Conservation (phyloP, 2,888 invertebrate species). For the Gerosis bhagava region DNA sequence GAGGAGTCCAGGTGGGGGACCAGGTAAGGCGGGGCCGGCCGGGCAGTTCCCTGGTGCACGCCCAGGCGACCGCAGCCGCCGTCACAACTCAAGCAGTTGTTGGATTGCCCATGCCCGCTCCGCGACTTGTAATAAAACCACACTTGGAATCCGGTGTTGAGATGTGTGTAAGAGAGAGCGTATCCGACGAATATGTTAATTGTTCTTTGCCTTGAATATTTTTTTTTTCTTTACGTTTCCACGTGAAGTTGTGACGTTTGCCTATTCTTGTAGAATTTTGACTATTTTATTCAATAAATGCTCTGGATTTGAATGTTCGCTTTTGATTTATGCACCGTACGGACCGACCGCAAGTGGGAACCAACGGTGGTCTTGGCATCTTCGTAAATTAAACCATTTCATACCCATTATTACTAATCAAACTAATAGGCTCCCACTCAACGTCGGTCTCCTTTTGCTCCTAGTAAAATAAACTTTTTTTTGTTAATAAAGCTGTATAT, state of each 20-base stretch:
- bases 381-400: too few species aligned
- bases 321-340: constrained; percentile 48
- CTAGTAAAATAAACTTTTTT: constrained; percentile 28
- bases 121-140: constrained; percentile 28
- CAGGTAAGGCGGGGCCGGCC: constrained; percentile 64
- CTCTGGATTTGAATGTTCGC: constrained; percentile 63
- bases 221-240: constrained; percentile 74
- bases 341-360: constrained; percentile 15
- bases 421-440: constrained; percentile 7
- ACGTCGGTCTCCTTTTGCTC: constrained; percentile 16
- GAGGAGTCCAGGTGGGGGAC: too few species aligned
- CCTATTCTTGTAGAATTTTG: constrained; percentile 81
- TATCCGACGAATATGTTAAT: constrained; percentile 56
- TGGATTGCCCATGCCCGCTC: constrained; percentile 82
- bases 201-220: constrained; percentile 74
- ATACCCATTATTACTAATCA: not conserved
- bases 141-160: constrained; percentile 38
- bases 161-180: constrained; percentile 69
- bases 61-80: constrained; percentile 35
- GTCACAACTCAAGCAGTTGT: constrained; percentile 81
- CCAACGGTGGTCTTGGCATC: too few species aligned
- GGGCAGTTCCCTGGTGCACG: constrained; percentile 83
- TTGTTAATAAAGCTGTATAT: constrained; percentile 73
- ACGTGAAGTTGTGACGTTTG: constrained; percentile 79
- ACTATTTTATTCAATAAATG: constrained; percentile 80